Conservation (phyloP, 1,140 invertebrate species). For the Rhizoglyphus robini region DNA sequence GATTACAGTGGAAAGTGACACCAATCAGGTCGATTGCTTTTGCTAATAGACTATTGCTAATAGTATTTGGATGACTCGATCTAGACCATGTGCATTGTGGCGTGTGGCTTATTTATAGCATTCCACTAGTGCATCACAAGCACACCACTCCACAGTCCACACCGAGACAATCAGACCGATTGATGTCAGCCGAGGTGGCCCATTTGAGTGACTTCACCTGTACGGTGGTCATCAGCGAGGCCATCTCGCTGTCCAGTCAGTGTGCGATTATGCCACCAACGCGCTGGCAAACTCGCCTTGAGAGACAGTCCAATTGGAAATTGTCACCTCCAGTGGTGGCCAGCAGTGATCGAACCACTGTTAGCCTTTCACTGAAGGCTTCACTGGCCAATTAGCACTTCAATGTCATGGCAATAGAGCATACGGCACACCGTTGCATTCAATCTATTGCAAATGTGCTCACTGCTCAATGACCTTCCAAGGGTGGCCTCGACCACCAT, state of each 20-base stretch:
- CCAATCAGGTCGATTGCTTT: slow-evolving; percentile 1
- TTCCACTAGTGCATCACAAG: neutral
- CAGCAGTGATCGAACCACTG: neutral
- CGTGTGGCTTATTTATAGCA: neutral
- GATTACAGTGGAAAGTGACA: slow-evolving; percentile 11
- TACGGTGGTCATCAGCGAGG: neutral
- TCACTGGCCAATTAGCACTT: neutral
- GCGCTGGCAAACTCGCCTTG: no score
- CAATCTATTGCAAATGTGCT: neutral
- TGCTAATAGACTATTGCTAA: no score
- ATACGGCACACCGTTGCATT: neutral
- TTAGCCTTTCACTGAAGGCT: neutral
- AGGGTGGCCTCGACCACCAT: neutral
- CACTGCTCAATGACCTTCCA: neutral
- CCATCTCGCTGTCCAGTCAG: no score
- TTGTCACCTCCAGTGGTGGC: neutral
- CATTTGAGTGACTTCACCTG: neutral
- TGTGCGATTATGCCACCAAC: no score
- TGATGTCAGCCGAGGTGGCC: neutral
- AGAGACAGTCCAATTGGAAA: no score
- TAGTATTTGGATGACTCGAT: no score
- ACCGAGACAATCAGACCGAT: neutral
- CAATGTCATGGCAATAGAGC: neutral
- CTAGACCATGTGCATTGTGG: neutral
- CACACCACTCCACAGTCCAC: neutral